These are phyloP conservation scores for Crioceris asparagi DNA, from an alignment of 2,888 invertebrate genomes.

Conservation along the genomic window DNA sequence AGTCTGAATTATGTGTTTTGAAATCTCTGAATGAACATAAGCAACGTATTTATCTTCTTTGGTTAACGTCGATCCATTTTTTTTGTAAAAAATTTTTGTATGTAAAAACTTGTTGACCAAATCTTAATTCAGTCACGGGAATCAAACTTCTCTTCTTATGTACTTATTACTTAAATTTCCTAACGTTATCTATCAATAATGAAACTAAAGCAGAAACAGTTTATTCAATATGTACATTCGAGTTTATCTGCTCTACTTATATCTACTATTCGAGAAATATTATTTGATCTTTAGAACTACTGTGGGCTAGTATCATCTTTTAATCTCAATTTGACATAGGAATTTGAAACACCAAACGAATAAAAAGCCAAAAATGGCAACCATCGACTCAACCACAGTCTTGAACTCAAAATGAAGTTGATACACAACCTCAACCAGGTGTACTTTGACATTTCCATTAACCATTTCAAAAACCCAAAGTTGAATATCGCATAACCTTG, in stretches of 20 bases:
- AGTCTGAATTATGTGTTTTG: no score
- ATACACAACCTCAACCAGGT: constrained; percentile 45
- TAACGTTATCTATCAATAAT: no score
- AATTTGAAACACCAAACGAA: constrained; percentile 49
- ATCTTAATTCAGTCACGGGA: no score
- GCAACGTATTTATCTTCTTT: no score
- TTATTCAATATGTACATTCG: neutral
- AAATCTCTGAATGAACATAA: no score
- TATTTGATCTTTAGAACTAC: neutral
- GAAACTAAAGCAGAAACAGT: neutral
- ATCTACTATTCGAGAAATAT: neutral
- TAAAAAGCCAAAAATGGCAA: constrained; percentile 61
- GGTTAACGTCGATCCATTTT: no score
- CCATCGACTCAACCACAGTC: constrained; percentile 51
- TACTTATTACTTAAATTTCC: no score
- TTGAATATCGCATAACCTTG: neutral
- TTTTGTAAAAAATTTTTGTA: no score
- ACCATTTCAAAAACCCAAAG: neutral
- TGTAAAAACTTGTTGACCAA: no score
- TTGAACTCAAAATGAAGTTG: constrained; percentile 48
- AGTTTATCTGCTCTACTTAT: neutral
- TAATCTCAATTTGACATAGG: constrained; percentile 38
- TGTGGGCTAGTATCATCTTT: neutral
- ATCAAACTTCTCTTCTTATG: no score
- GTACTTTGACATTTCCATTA: constrained; percentile 24